Conservation (phyloP, 53 echinoderm and acorn worm species). For the Holothuria scabra region DNA sequence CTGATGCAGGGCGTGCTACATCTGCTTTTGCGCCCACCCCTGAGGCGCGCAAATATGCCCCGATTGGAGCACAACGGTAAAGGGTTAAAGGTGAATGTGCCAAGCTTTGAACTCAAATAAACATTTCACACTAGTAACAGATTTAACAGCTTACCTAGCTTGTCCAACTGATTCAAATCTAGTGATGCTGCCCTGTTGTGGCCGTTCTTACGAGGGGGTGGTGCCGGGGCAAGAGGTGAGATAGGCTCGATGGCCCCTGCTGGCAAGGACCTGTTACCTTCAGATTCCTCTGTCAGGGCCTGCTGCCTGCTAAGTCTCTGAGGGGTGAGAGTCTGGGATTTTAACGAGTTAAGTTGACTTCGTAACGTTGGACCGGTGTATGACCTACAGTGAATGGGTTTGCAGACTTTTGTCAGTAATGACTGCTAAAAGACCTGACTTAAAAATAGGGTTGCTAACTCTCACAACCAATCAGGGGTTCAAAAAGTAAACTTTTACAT, state of each 20-base stretch:
- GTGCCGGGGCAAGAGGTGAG: conserved; percentile 58
- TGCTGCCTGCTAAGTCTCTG: conserved; percentile 50
- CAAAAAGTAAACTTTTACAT: too few relatives aligned
- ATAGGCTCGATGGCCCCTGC: conserved; percentile 21
- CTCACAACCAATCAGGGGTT: too few relatives aligned
- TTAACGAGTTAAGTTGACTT: conserved; percentile 40
- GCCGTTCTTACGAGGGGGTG: conserved; percentile 49
- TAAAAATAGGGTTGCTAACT: too few relatives aligned
- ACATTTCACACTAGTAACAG: too few relatives aligned
- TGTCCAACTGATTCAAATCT: conserved; percentile 58
- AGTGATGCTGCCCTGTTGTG: conserved; percentile 71
- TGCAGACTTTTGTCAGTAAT: too few relatives aligned
- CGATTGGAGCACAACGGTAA: too few relatives aligned
- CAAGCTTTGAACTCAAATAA: too few relatives aligned
- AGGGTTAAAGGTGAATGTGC: too few relatives aligned
- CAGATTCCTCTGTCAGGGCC: conserved; percentile 64
- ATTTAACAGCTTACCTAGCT: conserved; percentile 31
- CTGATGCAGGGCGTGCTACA: too few relatives aligned
- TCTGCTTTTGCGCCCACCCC: too few relatives aligned
- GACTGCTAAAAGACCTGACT: too few relatives aligned
- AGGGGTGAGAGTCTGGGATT: conserved; percentile 19
- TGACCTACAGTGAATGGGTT: conserved; percentile 55
- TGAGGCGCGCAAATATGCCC: too few relatives aligned
- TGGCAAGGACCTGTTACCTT: conserved; percentile 41
- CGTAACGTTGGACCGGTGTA: conserved; percentile 64